A percentile compares a stretch with the other conserved stretches of the same genome.
Evolutionary conservation across 2,797 vertebrate species (phyloP).

Genomic region (Eutrigla gurnardus): DNA sequence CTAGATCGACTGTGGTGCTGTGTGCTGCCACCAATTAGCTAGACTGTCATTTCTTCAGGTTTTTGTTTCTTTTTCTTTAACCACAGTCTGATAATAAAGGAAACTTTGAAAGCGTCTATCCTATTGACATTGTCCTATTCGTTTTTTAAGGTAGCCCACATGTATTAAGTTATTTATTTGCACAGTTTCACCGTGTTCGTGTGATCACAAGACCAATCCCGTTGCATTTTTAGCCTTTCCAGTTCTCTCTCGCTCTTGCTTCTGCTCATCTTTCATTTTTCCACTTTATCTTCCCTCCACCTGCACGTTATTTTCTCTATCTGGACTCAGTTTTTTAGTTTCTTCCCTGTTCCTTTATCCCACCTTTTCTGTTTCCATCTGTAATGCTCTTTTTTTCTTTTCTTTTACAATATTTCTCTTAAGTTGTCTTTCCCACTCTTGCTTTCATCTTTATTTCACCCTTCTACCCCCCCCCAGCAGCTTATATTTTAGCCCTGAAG

Average conservation of each 20-base stretch:
- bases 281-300: neutral
- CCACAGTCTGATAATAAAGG: neutral
- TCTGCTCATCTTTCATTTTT: neutral
- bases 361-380: neutral
- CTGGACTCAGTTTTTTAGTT: neutral
- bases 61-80: neutral
- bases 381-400: neutral
- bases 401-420: neutral
- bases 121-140: neutral
- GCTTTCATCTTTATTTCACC: neutral
- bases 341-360: neutral
- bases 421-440: neutral
- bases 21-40: neutral
- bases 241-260: too few species aligned
- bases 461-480: too few species aligned
- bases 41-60: slow-evolving; percentile 20
- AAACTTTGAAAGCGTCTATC: neutral
- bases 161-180: neutral
- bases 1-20: neutral
- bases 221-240: neutral
- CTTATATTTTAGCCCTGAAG: slow-evolving; percentile 18
- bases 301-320: neutral
- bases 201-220: too few species aligned
- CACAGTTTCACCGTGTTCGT: too few species aligned
- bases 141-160: neutral